phyloP scores from a whole-genome alignment of 64 coral and sea anemone genomes.

The Porites lutea region DNA sequence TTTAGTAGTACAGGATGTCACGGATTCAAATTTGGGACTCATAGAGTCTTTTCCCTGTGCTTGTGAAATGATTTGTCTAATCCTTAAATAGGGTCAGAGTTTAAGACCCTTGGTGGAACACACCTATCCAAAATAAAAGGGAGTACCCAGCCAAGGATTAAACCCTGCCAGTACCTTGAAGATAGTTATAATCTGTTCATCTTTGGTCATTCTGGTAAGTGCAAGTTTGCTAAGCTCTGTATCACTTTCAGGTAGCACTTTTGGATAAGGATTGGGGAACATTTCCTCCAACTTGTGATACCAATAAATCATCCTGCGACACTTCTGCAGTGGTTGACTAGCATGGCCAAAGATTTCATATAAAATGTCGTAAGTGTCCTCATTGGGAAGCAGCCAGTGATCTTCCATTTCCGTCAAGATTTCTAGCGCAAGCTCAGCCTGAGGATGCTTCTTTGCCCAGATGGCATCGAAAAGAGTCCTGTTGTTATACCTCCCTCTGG shows the following conservation, averaged over 20 bases:
- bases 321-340: slow-evolving; percentile 92
- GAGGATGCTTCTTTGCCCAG: slow-evolving; percentile 93
- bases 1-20: too few relatives aligned
- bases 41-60: too few relatives aligned
- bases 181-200: slow-evolving; percentile 45
- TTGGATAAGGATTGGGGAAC: slow-evolving; percentile 93
- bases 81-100: too few relatives aligned
- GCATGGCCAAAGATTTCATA: slow-evolving; percentile 95
- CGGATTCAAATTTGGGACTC: too few relatives aligned
- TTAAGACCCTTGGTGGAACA: too few relatives aligned
- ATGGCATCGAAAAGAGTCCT: slow-evolving; percentile 98
- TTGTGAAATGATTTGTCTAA: too few relatives aligned
- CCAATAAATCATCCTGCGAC: slow-evolving; percentile 90
- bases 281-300: slow-evolving; percentile 94
- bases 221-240: slow-evolving; percentile 82
- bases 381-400: slow-evolving; percentile 82
- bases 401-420: slow-evolving; percentile 98
- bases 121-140: too few relatives aligned
- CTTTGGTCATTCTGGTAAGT: slow-evolving; percentile 87
- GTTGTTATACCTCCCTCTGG: slow-evolving; percentile 90
- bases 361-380: slow-evolving; percentile 90
- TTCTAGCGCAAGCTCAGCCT: slow-evolving; percentile 86
- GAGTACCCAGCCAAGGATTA: too few relatives aligned
- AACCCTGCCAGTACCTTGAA: slow-evolving; percentile 65
- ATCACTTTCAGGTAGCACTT: slow-evolving; percentile 74